These are phyloP conservation scores for Thamnophis sirtalis DNA, from an alignment of 2,113 vertebrate genomes.

Conservation along the genomic window DNA sequence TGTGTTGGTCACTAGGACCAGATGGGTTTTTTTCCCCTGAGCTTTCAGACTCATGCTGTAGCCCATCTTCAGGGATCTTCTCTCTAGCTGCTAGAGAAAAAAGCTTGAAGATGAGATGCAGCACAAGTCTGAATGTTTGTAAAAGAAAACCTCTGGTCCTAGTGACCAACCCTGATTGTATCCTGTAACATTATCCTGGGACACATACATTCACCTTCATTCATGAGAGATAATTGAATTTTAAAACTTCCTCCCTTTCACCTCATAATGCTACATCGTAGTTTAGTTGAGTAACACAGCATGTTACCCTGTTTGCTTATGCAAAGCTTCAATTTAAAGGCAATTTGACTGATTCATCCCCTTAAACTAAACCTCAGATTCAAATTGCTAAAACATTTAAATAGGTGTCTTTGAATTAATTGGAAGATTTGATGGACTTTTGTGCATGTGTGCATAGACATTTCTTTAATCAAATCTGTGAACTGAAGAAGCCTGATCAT, in stretches of 20 bases:
- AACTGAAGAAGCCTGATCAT: background rate
- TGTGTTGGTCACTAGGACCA: too few relatives aligned
- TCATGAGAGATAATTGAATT: background rate
- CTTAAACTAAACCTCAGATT: background rate
- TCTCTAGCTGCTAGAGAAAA: too few relatives aligned
- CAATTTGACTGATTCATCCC: background rate
- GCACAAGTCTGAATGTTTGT: background rate
- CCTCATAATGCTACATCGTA: background rate
- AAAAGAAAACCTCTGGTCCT: background rate
- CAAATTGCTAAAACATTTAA: background rate
- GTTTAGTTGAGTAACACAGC: background rate
- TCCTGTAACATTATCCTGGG: background rate
- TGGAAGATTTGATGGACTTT: background rate
- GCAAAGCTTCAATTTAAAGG: background rate
- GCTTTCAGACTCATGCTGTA: too few relatives aligned
- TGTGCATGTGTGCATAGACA: background rate
- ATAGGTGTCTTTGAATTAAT: background rate
- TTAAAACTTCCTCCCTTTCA: background rate
- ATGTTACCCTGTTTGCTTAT: background rate
- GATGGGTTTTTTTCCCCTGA: too few relatives aligned
- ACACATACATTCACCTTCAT: background rate
- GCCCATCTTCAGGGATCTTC: too few relatives aligned
- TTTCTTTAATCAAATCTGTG: background rate
- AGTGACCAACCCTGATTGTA: background rate
- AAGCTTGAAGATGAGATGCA: background rate